These are phyloP conservation scores for Melanotus villosus DNA, from an alignment of 2,888 invertebrate species.

Conservation along the genomic window DNA sequence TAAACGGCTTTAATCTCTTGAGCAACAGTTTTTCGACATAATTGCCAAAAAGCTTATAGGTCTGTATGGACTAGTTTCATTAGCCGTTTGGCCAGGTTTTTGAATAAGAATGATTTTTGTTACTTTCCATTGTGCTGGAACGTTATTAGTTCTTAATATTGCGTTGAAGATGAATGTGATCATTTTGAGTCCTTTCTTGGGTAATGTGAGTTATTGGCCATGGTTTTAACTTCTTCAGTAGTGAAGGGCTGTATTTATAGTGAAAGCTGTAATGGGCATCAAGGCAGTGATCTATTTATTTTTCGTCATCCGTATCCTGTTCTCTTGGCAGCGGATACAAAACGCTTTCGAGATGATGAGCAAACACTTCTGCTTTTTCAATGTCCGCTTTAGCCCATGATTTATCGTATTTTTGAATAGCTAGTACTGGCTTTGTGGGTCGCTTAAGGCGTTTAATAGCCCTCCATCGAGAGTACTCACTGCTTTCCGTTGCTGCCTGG, in stretches of 20 bases:
- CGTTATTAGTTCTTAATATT: background rate
- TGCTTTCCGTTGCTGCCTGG: slow-evolving; percentile 11
- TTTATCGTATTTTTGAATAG: slow-evolving; percentile 8
- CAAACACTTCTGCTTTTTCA: slow-evolving; percentile 16
- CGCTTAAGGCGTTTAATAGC: background rate
- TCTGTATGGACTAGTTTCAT: background rate
- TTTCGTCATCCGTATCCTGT: slow-evolving; percentile 1
- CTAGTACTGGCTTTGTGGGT: slow-evolving; percentile 10
- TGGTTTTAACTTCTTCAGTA: background rate
- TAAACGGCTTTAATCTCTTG: background rate
- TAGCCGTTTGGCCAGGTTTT: background rate
- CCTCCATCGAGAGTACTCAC: slow-evolving; percentile 9
- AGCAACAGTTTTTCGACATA: background rate
- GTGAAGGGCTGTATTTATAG: background rate
- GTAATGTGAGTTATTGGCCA: background rate
- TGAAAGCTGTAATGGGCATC: slow-evolving; percentile 2
- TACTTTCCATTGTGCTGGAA: background rate
- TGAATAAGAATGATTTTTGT: background rate
- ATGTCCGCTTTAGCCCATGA: slow-evolving; percentile 6
- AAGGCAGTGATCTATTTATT: background rate
- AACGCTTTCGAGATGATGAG: slow-evolving; percentile 5
- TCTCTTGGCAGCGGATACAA: slow-evolving; percentile 1
- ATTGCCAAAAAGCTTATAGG: background rate
- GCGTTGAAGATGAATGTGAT: slow-evolving; percentile 4
- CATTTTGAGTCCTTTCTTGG: slow-evolving; percentile 7